Evolutionary conservation across 2,797 vertebrate species (phyloP), one percentile per base, ranked within the genome.

Genomic region (Trachurus trachurus): DNA sequence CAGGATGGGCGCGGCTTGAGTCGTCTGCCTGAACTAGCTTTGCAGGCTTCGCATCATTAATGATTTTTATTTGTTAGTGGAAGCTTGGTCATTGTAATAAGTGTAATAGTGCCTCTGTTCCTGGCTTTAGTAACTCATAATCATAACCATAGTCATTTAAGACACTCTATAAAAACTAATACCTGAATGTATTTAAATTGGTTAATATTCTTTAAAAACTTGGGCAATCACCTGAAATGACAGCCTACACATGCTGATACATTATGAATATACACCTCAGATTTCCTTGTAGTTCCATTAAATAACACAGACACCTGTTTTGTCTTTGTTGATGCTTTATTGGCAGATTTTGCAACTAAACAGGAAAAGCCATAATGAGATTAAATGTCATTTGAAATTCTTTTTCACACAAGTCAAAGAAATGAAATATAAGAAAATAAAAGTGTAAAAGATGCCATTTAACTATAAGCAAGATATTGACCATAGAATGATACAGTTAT

Each of bases 291-390:
- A 2, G 42, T 10, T 19, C n/a, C 6, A 72, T 15, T 9, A 9
- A 74, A 40, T 29, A 9, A 44, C 15, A 59, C 19, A 34, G n/a
- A 52, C n/a, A 52, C 3, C 6, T 8, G 6, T 15, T 5, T 60
- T 65, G 71, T 70, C 70, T 73, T 73, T 57, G 50, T 31, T 29
- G 58, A 73, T 79, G 57, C 70, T 73, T 79, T 79, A 73, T 68
- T 73, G 9, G n/a, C 40, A 47, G n/a, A 37, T 31, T 45, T 63
- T 45, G 26, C 45, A 39, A 31, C 11, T 21, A 31, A 47, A 8
- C 47, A 37, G 26, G 39, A 40, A 26, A 1, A 67, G 53, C 17
- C 11, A 71, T 49, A 12, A 45, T 12, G 29, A 6, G 13, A 45
- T 34, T 22, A 10, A 21, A 11, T 42, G 11, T 42, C 12, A 15